Percentiles rank a stretch among this genome's conserved stretches.
These are phyloP conservation scores for Drosophila saltans DNA, from an alignment of 1,140 invertebrate genomes.

Conservation along the genomic window DNA sequence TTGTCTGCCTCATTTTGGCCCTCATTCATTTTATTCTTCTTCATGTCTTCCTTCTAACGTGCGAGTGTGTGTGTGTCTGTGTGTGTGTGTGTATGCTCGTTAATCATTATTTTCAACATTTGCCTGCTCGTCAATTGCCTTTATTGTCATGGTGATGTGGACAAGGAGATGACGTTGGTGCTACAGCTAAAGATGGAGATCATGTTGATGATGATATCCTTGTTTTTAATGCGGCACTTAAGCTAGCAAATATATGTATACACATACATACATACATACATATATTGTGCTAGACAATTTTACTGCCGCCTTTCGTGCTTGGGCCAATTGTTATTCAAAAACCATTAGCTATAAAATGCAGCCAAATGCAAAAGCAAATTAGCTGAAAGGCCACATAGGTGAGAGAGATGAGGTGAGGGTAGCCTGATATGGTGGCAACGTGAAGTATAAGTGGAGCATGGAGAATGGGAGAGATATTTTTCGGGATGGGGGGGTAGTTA, in stretches of 20 bases:
- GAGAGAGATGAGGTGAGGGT: neutral
- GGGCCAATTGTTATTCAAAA: conserved; percentile 70
- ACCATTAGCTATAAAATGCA: conserved; percentile 80
- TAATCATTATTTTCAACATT: conserved; percentile 81
- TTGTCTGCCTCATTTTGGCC: neutral
- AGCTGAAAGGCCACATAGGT: conserved; percentile 24
- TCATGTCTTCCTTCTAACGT: conserved; percentile 3
- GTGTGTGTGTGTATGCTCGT: conserved; percentile 41
- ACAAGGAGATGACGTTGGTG: conserved; percentile 7
- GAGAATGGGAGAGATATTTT: neutral
- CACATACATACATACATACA: conserved; percentile 1
- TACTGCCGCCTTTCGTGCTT: conserved; percentile 13
- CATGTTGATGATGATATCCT: conserved; percentile 8
- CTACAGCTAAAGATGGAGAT: neutral
- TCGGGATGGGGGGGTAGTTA: neutral
- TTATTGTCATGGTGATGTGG: conserved; percentile 78
- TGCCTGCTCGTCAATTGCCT: conserved; percentile 78
- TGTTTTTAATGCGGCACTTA: conserved; percentile 76
- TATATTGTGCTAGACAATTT: conserved; percentile 21
- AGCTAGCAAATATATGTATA: conserved; percentile 60
- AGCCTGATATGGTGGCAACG: no score
- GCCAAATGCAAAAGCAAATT: conserved; percentile 69
- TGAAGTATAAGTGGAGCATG: no score
- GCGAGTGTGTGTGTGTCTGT: neutral
- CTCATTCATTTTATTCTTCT: neutral